Base-by-base conservation (phyloP, 2,888 invertebrate species). In the Drosophila phalerata region DNA sequence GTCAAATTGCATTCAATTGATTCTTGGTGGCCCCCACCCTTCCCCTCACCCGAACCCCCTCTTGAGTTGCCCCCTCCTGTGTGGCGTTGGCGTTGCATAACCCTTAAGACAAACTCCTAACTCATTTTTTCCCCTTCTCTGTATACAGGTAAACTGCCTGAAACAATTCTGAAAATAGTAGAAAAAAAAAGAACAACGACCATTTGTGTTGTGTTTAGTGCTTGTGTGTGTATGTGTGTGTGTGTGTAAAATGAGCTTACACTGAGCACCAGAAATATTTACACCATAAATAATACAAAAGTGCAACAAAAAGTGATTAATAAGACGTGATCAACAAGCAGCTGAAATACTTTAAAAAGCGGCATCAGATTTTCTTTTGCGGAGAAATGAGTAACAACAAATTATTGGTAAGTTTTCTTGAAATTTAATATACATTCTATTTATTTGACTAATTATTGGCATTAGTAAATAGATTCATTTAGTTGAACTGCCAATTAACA, bases 351-450 rank as follows among this genome's bases (percentile, higher is more conserved):
- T 47, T 67, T 68, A 66, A 71, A 60, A 64, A 73, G 73, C 68
- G 57, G 68, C 58, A 65, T 70, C 64, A 78, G 73, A 43, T 56
- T 69, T 81, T 88, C 77, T 80, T 83, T 84, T 79, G 79, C 81
- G 90, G 83, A 92, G 92, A 91, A 86, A 91, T 91, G 91, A 86
- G 85, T 85, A 81, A 79, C 90, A 84, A 77, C 75, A 82, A 85
- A 81, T 87, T 89, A 75, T 78, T 91, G 91, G 91, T 91, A 83
- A 91, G n/a, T n/a, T 3, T 2, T 1, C 10, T 8, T 13, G 0
- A 10, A 25, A 15, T 25, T 11, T 2, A 45, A 45, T 17, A 25
- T n/a, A 13, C 45, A 37, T 3, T 30, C 15, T 11, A n/a, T 28
- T 56, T 56, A 56, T 19, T 53, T 42, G 17, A 9, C n/a, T 19